phyloP scores from a whole-genome alignment of 2,797 vertebrate species.

The Florisuga fusca region DNA sequence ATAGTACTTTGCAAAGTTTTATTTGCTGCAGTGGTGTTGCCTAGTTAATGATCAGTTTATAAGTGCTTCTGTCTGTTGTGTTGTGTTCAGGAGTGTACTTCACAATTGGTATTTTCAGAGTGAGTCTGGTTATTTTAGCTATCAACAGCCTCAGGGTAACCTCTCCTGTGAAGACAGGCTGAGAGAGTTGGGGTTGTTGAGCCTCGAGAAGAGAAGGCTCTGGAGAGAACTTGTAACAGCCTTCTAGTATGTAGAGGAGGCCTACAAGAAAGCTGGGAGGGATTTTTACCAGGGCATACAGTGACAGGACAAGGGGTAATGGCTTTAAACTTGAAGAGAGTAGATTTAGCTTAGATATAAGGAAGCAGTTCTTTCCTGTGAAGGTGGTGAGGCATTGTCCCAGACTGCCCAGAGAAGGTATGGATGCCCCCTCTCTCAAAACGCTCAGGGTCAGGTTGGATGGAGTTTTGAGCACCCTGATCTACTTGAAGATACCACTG shows the following conservation, averaged over 20 bases:
- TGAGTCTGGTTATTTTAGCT: background rate
- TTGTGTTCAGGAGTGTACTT: background rate
- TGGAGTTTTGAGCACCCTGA: background rate
- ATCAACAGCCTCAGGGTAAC: background rate
- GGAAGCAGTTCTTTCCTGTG: background rate
- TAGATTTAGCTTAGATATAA: background rate
- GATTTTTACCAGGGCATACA: background rate
- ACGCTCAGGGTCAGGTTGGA: background rate
- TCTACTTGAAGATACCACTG: background rate
- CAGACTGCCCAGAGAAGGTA: background rate
- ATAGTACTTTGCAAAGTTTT: conserved; percentile 35
- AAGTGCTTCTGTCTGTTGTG: conserved; percentile 7
- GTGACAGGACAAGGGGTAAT: background rate
- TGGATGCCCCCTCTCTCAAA: background rate
- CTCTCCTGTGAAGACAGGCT: background rate
- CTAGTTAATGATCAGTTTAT: conserved; percentile 31
- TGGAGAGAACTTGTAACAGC: rapidly evolving
- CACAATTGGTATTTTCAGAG: background rate
- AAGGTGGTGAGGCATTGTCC: background rate
- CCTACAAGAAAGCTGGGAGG: background rate
- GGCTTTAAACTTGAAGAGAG: background rate
- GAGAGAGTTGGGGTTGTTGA: background rate
- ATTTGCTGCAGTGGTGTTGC: conserved; percentile 23
- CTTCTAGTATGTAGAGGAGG: background rate
- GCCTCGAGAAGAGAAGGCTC: background rate